Evolutionary conservation across 2,888 invertebrate genomes (phyloP).

Genomic region (Drosophila incognita): DNA sequence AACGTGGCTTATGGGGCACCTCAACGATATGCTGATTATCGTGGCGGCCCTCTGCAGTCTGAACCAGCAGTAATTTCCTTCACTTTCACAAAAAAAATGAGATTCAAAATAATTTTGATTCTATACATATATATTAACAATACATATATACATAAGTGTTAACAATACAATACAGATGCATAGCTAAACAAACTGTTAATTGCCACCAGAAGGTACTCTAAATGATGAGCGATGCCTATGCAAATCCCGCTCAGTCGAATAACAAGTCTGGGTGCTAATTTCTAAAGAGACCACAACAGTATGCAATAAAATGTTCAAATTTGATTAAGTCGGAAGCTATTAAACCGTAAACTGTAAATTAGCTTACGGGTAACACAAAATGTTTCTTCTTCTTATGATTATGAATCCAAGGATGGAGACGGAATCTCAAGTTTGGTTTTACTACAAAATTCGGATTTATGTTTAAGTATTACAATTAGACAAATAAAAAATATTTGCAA

Average conservation of each 20-base stretch:
- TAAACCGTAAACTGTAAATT: background rate
- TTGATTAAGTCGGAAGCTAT: background rate
- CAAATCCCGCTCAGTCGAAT: background rate
- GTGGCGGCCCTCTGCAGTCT: constrained; percentile 83
- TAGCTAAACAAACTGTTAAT: background rate
- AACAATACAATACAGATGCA: background rate
- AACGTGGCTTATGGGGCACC: constrained; percentile 77
- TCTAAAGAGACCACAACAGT: background rate
- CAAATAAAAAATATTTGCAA: background rate
- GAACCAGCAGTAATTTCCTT: too few species aligned
- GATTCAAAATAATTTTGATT: too few species aligned
- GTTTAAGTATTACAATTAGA: background rate
- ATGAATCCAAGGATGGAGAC: background rate
- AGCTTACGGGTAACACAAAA: background rate
- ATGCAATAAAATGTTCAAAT: constrained; percentile 2
- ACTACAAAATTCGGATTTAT: background rate
- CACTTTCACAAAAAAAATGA: too few species aligned
- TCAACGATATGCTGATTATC: constrained; percentile 83
- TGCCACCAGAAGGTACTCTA: constrained; percentile 3
- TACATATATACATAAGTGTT: background rate
- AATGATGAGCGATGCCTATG: background rate
- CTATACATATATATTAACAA: background rate
- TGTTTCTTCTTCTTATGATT: background rate
- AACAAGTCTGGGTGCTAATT: constrained; percentile 21
- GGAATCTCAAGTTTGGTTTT: background rate